These are phyloP conservation scores for Pelobates fuscus DNA, from an alignment of 2,113 vertebrate species.

Conservation along the genomic window DNA sequence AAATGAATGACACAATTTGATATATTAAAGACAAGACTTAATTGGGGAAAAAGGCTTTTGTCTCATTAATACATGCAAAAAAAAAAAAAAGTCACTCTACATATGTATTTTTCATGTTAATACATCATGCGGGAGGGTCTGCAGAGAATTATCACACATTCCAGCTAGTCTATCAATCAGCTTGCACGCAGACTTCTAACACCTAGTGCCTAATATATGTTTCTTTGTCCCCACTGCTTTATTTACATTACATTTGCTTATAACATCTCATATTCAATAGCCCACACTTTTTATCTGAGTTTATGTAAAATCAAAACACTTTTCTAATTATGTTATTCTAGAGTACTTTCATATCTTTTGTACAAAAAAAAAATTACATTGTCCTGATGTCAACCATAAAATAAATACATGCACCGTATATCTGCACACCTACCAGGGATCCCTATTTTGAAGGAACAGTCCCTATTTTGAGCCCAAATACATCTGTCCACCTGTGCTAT, in stretches of 20 bases:
- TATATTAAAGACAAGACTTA: constrained; percentile 2
- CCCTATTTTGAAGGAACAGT: too few species aligned
- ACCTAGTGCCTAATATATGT: background rate
- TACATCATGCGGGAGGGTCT: constrained; percentile 2
- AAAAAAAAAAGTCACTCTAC: background rate
- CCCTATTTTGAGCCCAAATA: too few species aligned
- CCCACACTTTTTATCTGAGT: too few species aligned
- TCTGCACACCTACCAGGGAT: too few species aligned
- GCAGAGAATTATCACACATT: constrained; percentile 1
- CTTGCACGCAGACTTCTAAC: background rate
- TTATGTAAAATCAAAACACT: too few species aligned
- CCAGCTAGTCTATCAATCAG: background rate
- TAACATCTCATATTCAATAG: background rate
- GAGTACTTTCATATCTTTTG: too few species aligned
- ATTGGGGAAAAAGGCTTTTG: background rate
- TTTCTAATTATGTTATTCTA: too few species aligned
- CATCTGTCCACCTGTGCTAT: too few species aligned
- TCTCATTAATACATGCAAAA: constrained; percentile 11
- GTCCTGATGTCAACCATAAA: too few species aligned
- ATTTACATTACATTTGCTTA: background rate
- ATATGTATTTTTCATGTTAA: background rate
- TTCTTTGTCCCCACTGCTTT: background rate
- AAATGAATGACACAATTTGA: background rate
- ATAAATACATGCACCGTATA: too few species aligned
- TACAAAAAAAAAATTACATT: too few species aligned